Evolutionary conservation across 2,797 vertebrate species (phyloP), one percentile per base, ranked within the genome.

Genomic region (Sebastes trivittatus): DNA sequence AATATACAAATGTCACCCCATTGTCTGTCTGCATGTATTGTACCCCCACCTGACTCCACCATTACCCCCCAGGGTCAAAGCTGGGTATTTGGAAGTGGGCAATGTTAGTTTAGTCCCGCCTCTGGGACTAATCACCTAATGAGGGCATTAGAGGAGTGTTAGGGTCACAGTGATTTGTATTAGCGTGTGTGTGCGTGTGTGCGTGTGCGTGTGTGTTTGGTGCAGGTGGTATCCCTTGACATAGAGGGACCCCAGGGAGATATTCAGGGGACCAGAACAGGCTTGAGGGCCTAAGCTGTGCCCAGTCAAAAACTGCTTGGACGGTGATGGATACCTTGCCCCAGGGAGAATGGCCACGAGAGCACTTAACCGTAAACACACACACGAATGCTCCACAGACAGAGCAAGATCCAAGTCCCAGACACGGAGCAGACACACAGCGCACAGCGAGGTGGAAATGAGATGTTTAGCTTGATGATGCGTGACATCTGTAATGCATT

Each of bases 311-410:
- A 88, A 86, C 82, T 89, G 84, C 91, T 94, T 89, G 88, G 89
- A 89, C 80, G 79, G 91, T 96, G 95, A 96, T 96, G 94, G 95
- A 96, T 96, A 93, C 92, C 92, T 93, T 82, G 94, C 95, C 95
- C 90, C 90, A 83, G 94, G 95, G 95, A 92, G 85, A 88, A 88
- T 72, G 88, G 84, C 87, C 92, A 85, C 88, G 69, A 81, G 90
- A 90, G 88, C 92, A 90, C 86, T 93, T 93, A 93, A 89, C 89
- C 90, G 71, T 93, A 91, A 92, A 93, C 88, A 92, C 52, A 46
- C 38, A 60, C 73, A 77, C 80, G 84, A 87, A 89, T 38, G 75
- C 68, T 77, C 56, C 85, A 29, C 73, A 88, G 75, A 88, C 75
- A 67, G 76, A 89, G 78, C 70, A 25, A 23, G 88, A 90, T 83